A percentile compares a stretch with the other conserved stretches of the same genome.
phyloP scores from a whole-genome alignment of 2,888 invertebrate genomes.

The Terebella lapidaria region DNA sequence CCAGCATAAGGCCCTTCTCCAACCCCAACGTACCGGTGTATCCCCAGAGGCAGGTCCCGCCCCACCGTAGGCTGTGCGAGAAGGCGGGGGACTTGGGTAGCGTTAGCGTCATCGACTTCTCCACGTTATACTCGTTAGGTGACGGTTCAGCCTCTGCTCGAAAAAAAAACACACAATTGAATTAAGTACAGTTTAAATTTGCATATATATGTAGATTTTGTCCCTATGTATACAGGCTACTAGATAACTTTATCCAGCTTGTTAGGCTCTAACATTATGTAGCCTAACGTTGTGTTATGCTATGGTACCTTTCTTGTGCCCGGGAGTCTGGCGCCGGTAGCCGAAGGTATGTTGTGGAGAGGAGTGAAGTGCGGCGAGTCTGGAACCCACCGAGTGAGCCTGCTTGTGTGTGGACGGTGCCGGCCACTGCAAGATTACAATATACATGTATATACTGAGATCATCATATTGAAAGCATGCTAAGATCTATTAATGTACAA shows the following conservation, averaged over 20 bases:
- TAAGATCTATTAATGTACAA: no score
- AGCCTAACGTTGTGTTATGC: no score
- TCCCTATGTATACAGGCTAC: no score
- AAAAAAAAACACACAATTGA: no score
- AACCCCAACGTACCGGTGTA: constrained; percentile 28
- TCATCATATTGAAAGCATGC: no score
- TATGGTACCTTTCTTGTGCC: no score
- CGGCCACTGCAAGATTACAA: constrained; percentile 41
- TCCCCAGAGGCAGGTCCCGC: constrained; percentile 38
- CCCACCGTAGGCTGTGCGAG: constrained; percentile 35
- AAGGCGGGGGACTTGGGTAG: constrained; percentile 29
- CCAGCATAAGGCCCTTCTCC: no score
- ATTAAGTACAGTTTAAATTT: no score
- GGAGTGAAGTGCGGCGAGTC: constrained; percentile 3
- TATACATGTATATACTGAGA: no score
- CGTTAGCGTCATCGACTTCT: constrained; percentile 30
- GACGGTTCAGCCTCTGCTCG: constrained; percentile 36
- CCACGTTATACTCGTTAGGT: constrained; percentile 35
- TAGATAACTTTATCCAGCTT: no score
- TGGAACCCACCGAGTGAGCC: constrained; percentile 17
- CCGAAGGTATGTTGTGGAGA: constrained; percentile 1
- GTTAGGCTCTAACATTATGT: no score
- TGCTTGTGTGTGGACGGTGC: constrained; percentile 36
- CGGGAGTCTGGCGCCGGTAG: constrained; percentile 26
- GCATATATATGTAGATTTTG: no score